Percentiles rank a stretch among this genome's conserved stretches.
These are phyloP conservation scores for Catocala nupta DNA, from an alignment of 2,888 invertebrate species.

Conservation along the genomic window DNA sequence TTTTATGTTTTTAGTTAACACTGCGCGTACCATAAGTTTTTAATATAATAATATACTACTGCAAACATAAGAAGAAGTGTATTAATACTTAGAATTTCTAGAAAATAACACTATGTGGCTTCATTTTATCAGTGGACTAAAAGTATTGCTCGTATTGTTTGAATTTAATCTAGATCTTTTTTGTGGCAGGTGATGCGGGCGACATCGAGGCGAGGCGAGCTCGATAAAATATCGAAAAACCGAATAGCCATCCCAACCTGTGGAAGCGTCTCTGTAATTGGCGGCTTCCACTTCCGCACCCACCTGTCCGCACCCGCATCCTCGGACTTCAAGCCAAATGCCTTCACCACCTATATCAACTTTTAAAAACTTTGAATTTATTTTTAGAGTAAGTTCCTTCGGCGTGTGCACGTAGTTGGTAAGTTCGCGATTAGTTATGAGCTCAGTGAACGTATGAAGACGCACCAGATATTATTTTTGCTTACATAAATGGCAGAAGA, in stretches of 20 bases:
- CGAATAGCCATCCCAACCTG: conserved; percentile 40
- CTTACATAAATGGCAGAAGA: too few species aligned
- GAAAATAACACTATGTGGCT: too few species aligned
- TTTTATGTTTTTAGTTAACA: too few species aligned
- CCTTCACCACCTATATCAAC: conserved; percentile 15
- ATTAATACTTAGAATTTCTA: too few species aligned
- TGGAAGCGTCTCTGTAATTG: conserved; percentile 67
- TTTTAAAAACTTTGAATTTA: conserved; percentile 1
- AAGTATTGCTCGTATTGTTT: too few species aligned
- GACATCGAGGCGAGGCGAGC: background rate
- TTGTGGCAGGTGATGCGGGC: background rate
- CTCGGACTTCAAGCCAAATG: conserved; percentile 41
- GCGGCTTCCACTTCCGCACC: conserved; percentile 58
- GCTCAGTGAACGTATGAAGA: too few species aligned
- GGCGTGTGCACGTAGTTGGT: background rate
- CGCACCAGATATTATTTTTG: too few species aligned
- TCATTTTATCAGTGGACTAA: too few species aligned
- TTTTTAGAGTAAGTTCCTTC: background rate
- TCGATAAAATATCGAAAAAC: conserved; percentile 48
- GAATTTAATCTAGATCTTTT: background rate
- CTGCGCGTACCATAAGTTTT: too few species aligned
- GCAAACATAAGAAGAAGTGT: too few species aligned
- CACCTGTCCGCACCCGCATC: conserved; percentile 46
- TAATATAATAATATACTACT: too few species aligned
- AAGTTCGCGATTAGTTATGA: background rate